Conservation (phyloP, 2,797 vertebrate genomes). For the Microctenopoma lineatum region DNA sequence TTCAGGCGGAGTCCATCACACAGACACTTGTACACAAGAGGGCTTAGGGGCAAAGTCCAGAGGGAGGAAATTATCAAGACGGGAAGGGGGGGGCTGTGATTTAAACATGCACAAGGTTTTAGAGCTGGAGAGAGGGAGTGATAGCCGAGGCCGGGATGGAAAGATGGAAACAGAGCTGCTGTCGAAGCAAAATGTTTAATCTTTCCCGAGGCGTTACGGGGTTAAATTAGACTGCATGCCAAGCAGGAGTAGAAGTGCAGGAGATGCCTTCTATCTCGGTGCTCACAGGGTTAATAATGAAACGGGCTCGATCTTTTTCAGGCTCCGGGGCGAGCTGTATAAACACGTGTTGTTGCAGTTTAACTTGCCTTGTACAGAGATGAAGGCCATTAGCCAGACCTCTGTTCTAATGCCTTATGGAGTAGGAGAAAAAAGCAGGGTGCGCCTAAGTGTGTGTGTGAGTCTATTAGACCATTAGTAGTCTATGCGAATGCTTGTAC, state of each 20-base stretch:
- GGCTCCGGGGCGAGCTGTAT: constrained; percentile 35
- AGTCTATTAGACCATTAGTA: constrained; percentile 62
- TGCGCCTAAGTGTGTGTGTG: constrained; percentile 38
- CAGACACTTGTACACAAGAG: constrained; percentile 52
- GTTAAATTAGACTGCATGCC: constrained; percentile 48
- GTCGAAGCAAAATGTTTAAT: constrained; percentile 10
- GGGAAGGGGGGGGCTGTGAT: constrained; percentile 24
- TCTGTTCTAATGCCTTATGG: constrained; percentile 47
- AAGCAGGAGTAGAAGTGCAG: constrained; percentile 16
- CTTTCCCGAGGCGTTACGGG: constrained; percentile 17
- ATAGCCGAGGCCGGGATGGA: constrained; percentile 9
- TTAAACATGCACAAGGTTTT: constrained; percentile 33
- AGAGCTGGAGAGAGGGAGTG: constrained; percentile 19
- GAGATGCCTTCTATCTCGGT: constrained; percentile 21
- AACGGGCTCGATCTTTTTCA: constrained; percentile 38
- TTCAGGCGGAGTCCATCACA: constrained; percentile 68
- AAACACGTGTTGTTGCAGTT: constrained; percentile 53
- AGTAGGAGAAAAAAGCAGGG: constrained; percentile 49
- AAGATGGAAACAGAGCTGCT: constrained; percentile 27
- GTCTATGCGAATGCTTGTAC: constrained; percentile 36
- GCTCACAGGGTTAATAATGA: constrained; percentile 72
- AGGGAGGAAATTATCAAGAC: constrained; percentile 44
- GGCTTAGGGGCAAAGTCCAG: constrained; percentile 62
- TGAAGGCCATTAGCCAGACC: constrained; percentile 68
- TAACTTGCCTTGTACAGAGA: constrained; percentile 51